Conservation (phyloP, 1,140 invertebrate genomes). For the Zeugodacus cucurbitae region DNA sequence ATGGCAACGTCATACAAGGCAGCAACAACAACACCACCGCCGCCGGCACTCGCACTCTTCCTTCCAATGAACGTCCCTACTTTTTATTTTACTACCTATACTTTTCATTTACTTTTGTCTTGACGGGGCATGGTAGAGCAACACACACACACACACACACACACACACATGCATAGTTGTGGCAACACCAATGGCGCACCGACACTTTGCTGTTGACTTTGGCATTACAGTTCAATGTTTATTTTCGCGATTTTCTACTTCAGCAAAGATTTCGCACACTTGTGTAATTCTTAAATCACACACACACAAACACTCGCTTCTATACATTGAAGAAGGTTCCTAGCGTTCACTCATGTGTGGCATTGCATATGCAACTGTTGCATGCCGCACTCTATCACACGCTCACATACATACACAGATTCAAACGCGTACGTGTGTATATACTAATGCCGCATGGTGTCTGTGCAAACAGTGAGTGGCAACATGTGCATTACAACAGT, state of each 20-base stretch:
- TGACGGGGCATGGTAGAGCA: too few relatives aligned
- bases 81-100: neutral
- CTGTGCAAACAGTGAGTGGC: constrained; percentile 14
- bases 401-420: neutral
- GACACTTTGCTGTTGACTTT: constrained; percentile 57
- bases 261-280: constrained; percentile 12
- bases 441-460: neutral
- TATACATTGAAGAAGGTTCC: neutral
- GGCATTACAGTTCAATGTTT: constrained; percentile 65
- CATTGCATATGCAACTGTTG: neutral
- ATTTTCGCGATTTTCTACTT: constrained; percentile 62
- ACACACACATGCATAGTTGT: neutral
- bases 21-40: neutral
- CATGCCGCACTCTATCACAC: neutral
- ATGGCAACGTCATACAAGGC: neutral
- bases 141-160: too few relatives aligned
- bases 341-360: neutral
- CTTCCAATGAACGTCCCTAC: neutral
- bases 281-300: neutral
- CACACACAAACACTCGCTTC: neutral
- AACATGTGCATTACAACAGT: constrained; percentile 5
- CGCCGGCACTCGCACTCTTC: neutral
- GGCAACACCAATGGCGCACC: neutral
- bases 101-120: constrained; percentile 28
- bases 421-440: neutral